Percentiles rank a stretch among this genome's conserved stretches.
Evolutionary conservation across 2,888 invertebrate genomes (phyloP).

Genomic region (Erebia aethiops): DNA sequence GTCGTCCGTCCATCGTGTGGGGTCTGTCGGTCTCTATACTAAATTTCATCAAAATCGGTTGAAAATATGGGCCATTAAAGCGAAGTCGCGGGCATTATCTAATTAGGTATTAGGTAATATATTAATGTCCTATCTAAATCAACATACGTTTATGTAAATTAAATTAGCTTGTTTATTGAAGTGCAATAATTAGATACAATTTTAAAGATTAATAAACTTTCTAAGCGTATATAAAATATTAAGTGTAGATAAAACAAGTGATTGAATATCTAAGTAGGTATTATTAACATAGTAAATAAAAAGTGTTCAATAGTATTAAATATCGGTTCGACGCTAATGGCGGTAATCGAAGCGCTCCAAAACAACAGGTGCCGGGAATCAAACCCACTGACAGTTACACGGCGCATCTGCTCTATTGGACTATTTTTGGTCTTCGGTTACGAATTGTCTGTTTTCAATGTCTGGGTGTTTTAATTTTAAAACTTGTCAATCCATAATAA

Average conservation of each 20-base stretch:
- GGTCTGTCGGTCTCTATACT: no score
- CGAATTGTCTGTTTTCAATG: constrained; percentile 22
- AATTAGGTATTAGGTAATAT: no score
- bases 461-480: not conserved
- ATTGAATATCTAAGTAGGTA: not conserved
- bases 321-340: constrained; percentile 74
- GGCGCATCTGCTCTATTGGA: constrained; percentile 63
- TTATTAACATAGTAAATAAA: constrained; percentile 18
- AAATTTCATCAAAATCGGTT: no score
- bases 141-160: no score
- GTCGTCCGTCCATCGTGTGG: no score
- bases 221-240: constrained; percentile 7
- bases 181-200: not conserved
- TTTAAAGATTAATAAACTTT: not conserved
- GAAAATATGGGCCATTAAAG: no score
- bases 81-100: no score
- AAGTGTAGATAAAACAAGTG: not conserved
- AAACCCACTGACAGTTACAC: constrained; percentile 72
- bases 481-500: not conserved
- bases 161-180: not conserved
- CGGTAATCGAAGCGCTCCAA: constrained; percentile 73
- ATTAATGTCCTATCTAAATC: no score
- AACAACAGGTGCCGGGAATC: constrained; percentile 79
- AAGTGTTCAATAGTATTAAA: constrained; percentile 61
- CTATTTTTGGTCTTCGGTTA: constrained; percentile 51